Percentiles rank a stretch among this genome's conserved stretches.
Evolutionary conservation across 2,888 invertebrate genomes (phyloP).

Genomic region (Saturnia pavonia): DNA sequence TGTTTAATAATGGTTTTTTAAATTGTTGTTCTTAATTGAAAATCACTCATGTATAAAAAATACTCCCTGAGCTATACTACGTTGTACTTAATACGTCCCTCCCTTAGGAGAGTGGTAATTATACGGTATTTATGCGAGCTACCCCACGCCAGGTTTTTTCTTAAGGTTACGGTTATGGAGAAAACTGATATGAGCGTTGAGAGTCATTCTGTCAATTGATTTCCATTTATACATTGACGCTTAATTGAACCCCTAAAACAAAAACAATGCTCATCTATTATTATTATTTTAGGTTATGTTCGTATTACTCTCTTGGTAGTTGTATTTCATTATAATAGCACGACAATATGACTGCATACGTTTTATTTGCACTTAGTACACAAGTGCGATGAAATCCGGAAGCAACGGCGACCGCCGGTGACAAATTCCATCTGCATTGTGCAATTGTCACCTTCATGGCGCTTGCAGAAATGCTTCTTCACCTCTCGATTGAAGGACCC

Average conservation of each 20-base stretch:
- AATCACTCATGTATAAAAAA: neutral
- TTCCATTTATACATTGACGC: neutral
- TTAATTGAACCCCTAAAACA: neutral
- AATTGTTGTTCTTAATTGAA: neutral
- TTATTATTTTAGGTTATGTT: neutral
- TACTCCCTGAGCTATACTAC: neutral
- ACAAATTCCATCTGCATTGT: too few relatives aligned
- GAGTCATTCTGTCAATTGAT: constrained; percentile 27
- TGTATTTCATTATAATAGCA: neutral
- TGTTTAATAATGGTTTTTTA: neutral
- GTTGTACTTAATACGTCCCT: constrained; percentile 39
- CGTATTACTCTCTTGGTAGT: too few relatives aligned
- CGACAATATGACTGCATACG: too few relatives aligned
- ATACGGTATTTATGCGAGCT: constrained; percentile 64
- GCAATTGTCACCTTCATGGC: too few relatives aligned
- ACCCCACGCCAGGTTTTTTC: constrained; percentile 46
- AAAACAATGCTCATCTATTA: neutral
- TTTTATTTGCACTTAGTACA: too few relatives aligned
- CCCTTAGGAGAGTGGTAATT: constrained; percentile 57
- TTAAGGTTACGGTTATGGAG: constrained; percentile 45
- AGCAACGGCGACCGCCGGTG: too few relatives aligned
- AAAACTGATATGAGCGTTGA: constrained; percentile 53
- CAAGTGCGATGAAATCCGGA: too few relatives aligned
- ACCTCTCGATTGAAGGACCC: too few relatives aligned
- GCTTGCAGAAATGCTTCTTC: too few relatives aligned